Evolutionary conservation across 2,113 vertebrate genomes (phyloP), one percentile per base, ranked within the genome.

Genomic region (Cinclus cinclus): DNA sequence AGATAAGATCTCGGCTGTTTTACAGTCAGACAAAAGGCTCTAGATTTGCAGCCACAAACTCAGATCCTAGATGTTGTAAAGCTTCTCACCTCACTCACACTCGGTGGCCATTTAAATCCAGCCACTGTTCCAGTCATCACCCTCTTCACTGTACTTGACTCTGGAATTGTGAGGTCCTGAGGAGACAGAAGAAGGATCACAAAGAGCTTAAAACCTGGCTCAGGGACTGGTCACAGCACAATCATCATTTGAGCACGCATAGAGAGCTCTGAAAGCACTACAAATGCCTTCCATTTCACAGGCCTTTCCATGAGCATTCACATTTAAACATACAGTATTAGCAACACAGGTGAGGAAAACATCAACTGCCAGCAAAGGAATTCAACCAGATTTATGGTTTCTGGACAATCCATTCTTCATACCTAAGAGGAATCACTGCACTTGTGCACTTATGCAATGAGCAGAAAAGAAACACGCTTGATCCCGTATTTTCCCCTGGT

Each of bases 61-160:
- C 20, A 56, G 35, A 52, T 79, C 69, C 24, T 20, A 46, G 25
- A 42, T 1, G 7, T 31, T 60, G 41, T 23, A 39, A 77, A 92
- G 50, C 15, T 86, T 85, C 95, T 98, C 97, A 98, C 98, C 97
- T 98, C 98, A 53, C 98, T 99, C 95, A 98, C 99, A 22, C 98
- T 98, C 27, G 98, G 99, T 65, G 99, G 99, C 99, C 99, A 99
- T 97, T 99, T 99, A 98, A 99, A 99, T 75, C 98, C 98, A 85
- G 99, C 98, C 95, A 98, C 98, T 52, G 99, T 98, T 98, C 98
- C 99, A 71, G 98, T 98, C 98, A 99, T 98, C 97, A 99, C 98
- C 92, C 99, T 98, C 98, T 99, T 99, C 97, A 99, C 97, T 89
- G 99, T 98, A 95, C 99, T 99, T 30, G 99, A 98, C 96, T 99